Evolutionary conservation across 2,888 invertebrate species (phyloP).

Genomic region (Noctua janthe): DNA sequence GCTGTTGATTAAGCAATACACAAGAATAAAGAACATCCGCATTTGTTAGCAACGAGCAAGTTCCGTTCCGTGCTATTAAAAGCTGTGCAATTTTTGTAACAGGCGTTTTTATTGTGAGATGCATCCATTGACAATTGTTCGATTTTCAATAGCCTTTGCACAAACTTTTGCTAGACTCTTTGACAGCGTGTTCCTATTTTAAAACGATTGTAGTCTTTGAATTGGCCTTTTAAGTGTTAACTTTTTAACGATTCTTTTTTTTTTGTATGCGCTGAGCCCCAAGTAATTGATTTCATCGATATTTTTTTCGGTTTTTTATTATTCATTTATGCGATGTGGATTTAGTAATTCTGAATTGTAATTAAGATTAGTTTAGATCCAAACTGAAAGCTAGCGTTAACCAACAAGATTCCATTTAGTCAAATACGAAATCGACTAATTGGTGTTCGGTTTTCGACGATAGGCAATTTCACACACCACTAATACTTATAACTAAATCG

Average conservation of each 20-base stretch:
- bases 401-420: slow-evolving; percentile 9
- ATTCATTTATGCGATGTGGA: slow-evolving; percentile 35
- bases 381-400: slow-evolving; percentile 28
- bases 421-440: slow-evolving; percentile 25
- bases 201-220: not conserved
- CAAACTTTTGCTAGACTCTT: not conserved
- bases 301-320: slow-evolving; percentile 11
- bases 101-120: slow-evolving; percentile 27
- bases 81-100: slow-evolving; percentile 31
- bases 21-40: slow-evolving; percentile 38
- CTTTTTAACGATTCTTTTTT: not conserved
- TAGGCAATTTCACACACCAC: slow-evolving; percentile 24
- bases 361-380: slow-evolving; percentile 12
- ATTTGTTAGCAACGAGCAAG: slow-evolving; percentile 32
- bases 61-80: slow-evolving; percentile 30
- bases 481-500: not conserved
- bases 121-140: slow-evolving; percentile 19
- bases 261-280: not conserved
- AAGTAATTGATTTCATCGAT: slow-evolving; percentile 17
- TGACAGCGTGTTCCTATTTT: slow-evolving; percentile 13
- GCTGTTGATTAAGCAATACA: slow-evolving; percentile 37
- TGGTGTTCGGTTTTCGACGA: slow-evolving; percentile 12
- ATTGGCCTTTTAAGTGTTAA: not conserved
- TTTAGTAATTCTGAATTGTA: slow-evolving; percentile 48
- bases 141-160: slow-evolving; percentile 18